A percentile compares a stretch with the other conserved stretches of the same genome.
phyloP scores from a whole-genome alignment of 2,888 invertebrate genomes.

The Lepidonotus clava region DNA sequence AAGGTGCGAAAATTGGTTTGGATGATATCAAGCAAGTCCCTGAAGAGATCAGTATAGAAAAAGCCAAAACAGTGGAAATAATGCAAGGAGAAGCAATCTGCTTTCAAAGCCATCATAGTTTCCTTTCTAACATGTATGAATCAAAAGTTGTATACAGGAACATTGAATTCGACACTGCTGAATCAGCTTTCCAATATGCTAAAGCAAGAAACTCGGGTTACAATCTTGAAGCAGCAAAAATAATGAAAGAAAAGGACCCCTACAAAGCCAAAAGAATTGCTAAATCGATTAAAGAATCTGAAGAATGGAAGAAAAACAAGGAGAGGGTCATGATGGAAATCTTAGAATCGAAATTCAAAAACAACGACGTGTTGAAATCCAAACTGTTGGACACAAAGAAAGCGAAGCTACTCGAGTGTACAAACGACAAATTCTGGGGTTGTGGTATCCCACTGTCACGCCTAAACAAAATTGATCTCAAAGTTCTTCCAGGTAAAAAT shows the following conservation, averaged over 20 bases:
- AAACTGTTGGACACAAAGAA: neutral
- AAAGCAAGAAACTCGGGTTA: neutral
- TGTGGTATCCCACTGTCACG: neutral
- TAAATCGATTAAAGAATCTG: neutral
- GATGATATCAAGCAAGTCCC: too few species aligned
- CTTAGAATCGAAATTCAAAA: neutral
- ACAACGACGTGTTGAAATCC: neutral
- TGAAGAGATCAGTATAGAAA: too few species aligned
- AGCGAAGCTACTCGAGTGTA: neutral
- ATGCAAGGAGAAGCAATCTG: too few species aligned
- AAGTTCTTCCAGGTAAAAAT: neutral
- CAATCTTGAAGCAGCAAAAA: neutral
- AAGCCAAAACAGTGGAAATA: too few species aligned
- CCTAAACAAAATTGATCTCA: neutral
- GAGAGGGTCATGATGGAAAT: neutral
- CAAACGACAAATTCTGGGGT: neutral
- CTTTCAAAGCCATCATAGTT: neutral
- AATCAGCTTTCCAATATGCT: neutral
- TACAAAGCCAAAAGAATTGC: neutral
- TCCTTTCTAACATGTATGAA: neutral
- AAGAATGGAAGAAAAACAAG: neutral
- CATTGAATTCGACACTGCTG: neutral
- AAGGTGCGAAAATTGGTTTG: too few species aligned
- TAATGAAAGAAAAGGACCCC: neutral
- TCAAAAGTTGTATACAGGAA: neutral